Evolutionary conservation across 1,140 invertebrate genomes (phyloP).

Genomic region (Antheraea pernyi): DNA sequence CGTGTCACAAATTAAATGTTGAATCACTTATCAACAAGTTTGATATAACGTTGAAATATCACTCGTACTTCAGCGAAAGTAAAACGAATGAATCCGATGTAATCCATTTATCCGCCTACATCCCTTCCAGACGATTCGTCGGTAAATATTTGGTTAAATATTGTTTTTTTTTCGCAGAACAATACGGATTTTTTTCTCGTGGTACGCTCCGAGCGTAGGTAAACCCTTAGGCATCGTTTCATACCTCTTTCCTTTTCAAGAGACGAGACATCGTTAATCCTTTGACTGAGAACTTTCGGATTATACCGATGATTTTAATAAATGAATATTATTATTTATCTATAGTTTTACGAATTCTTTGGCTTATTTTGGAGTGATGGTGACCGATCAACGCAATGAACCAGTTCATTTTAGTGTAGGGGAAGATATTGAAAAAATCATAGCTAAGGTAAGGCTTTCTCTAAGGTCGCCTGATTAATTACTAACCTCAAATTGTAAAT

Average conservation of each 20-base stretch:
- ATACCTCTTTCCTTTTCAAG: background rate
- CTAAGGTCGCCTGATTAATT: too few relatives aligned
- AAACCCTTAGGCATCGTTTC: background rate
- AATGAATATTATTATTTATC: background rate
- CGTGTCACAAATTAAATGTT: background rate
- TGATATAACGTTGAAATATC: slow-evolving; percentile 5
- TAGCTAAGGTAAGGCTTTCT: too few relatives aligned
- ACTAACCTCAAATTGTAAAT: too few relatives aligned
- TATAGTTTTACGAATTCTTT: background rate
- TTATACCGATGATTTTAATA: background rate
- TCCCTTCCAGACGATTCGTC: background rate
- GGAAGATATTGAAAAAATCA: too few relatives aligned
- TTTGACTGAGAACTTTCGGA: background rate
- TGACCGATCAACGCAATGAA: too few relatives aligned
- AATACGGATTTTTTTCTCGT: background rate
- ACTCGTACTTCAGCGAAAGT: background rate
- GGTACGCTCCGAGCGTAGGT: background rate
- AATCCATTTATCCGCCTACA: slow-evolving; percentile 9
- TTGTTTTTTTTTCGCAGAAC: background rate
- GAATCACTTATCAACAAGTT: slow-evolving; percentile 11
- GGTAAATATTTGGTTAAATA: slow-evolving; percentile 5
- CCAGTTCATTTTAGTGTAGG: too few relatives aligned
- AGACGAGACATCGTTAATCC: slow-evolving; percentile 2
- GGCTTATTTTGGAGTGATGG: background rate
- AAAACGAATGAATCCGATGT: slow-evolving; percentile 11